Evolutionary conservation across 2,888 invertebrate genomes (phyloP), one percentile per base, ranked within the genome.

Genomic region (Argyresthia goedartella): DNA sequence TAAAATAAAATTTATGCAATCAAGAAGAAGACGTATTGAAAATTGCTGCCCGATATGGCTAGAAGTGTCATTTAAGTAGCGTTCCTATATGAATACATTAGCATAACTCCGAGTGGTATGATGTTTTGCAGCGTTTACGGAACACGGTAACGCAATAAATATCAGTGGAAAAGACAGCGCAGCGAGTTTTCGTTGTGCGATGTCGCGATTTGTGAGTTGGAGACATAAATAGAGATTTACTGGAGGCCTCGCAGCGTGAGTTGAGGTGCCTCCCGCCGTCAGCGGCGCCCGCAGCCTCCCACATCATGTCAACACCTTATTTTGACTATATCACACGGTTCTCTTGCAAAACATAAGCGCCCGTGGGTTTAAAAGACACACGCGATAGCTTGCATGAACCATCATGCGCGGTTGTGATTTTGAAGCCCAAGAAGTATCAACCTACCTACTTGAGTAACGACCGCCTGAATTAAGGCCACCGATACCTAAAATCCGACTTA

Each of bases 41-140:
- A 25, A 49, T 49, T 42, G 41, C 25, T 8, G 35, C 10, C 2
- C 48, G 36, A 6, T 10, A 42, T 33, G 13, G 74, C 73, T 74
- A 66, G 67, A 72, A 73, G 75, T 72, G 65, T 62, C 61, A 69
- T 73, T 75, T 73, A 49, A 49, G 69, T 66, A 69, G 68, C 66
- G 70, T 66, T 80, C 68, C 77, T 73, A 81, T 81, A 76, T 73
- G 71, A 79, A 81, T 82, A 80, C 76, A 81, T 82, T 81, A 78
- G 71, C 75, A 78, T 78, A 79, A 76, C 65, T 64, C 71, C 3
- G 65, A 67, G 65, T 66, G 67, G 65, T 66, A 25, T 25, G 68
- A 68, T 61, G 60, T 64, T 70, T 68, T 61, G 57, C 54, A 42
- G 50, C 64, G 60, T 25, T 25, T 25, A 25, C 25, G 71, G 65